These are phyloP conservation scores for Salvelinus sp. DNA, from an alignment of 2,113 vertebrate species.

Conservation along the genomic window DNA sequence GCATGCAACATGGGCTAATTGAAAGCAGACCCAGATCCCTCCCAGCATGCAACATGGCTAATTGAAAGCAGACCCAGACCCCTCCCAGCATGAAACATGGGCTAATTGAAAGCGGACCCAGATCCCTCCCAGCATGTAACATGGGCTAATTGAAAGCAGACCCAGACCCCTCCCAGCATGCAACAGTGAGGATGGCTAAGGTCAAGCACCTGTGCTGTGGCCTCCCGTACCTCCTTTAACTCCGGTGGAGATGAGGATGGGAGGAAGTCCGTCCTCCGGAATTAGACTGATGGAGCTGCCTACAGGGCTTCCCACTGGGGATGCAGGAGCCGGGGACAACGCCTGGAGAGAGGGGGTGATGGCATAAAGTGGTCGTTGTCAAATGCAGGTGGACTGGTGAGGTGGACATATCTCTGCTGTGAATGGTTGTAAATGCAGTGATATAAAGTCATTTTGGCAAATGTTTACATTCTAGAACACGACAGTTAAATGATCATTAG, in stretches of 20 bases:
- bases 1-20: conserved; percentile 12
- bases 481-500: too few relatives aligned
- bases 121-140: too few relatives aligned
- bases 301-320: conserved; percentile 88
- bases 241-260: conserved; percentile 85
- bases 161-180: too few relatives aligned
- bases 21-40: conserved; percentile 20
- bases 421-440: too few relatives aligned
- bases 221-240: conserved; percentile 96
- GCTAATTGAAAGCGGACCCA: too few relatives aligned
- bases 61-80: too few relatives aligned
- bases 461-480: too few relatives aligned
- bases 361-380: background rate
- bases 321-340: conserved; percentile 72
- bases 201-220: conserved; percentile 78
- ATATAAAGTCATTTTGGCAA: too few relatives aligned
- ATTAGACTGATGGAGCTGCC: conserved; percentile 96
- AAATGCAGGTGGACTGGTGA: background rate
- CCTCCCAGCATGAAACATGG: too few relatives aligned
- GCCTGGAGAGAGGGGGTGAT: conserved; percentile 63
- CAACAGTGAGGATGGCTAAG: background rate
- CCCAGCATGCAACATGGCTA: too few relatives aligned
- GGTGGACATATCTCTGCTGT: background rate
- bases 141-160: too few relatives aligned
- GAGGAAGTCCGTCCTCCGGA: conserved; percentile 97